phyloP scores from a whole-genome alignment of 1,140 invertebrate genomes.

The Euura lappo region DNA sequence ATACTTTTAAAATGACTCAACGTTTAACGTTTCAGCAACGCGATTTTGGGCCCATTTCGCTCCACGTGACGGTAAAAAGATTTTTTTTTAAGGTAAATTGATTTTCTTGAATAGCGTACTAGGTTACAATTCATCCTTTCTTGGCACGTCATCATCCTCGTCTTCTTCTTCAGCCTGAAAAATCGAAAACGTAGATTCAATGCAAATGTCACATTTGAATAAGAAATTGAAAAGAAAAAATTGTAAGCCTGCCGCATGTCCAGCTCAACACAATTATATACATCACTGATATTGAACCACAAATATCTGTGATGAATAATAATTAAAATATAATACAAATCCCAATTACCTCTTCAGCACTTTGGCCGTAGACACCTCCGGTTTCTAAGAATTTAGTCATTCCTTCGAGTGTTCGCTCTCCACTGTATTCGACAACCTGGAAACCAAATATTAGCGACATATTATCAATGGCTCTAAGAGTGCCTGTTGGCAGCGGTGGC shows the following conservation, averaged over 20 bases:
- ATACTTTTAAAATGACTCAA: conserved; percentile 29
- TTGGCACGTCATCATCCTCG: conserved; percentile 70
- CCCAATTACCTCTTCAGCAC: conserved; percentile 67
- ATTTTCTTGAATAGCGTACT: not conserved
- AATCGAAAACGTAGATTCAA: conserved; percentile 46
- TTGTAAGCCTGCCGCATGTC: too few relatives aligned
- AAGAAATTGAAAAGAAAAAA: conserved; percentile 25
- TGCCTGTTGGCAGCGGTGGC: too few relatives aligned
- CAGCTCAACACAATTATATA: too few relatives aligned
- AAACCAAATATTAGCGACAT: conserved; percentile 16
- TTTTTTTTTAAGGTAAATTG: not conserved
- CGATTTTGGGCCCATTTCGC: not conserved
- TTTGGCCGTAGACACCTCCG: conserved; percentile 72
- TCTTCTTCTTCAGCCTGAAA: conserved; percentile 66
- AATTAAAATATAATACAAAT: conserved; percentile 15
- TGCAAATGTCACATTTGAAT: conserved; percentile 36
- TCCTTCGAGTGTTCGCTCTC: conserved; percentile 93
- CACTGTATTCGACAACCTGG: conserved; percentile 89
- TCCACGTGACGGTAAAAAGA: not conserved
- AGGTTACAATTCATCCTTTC: conserved; percentile 73
- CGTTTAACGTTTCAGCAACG: not conserved
- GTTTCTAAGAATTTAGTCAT: conserved; percentile 92
- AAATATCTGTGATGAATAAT: not conserved
- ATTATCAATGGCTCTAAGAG: too few relatives aligned
- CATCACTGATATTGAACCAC: not conserved